Evolutionary conservation across 1,140 invertebrate species (phyloP).

Genomic region (Drosophila ercepeae): DNA sequence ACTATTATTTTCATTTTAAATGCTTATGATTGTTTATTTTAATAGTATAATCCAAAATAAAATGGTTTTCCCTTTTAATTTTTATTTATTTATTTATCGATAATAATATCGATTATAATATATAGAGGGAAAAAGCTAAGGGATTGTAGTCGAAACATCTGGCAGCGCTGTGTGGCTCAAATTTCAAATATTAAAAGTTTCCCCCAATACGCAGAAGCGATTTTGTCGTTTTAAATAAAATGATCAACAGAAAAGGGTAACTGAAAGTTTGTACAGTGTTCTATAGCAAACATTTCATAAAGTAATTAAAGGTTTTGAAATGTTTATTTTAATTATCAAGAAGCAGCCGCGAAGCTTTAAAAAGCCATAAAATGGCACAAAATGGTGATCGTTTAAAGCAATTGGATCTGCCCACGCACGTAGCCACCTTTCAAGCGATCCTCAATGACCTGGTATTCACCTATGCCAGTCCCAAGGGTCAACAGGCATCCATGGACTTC

Average conservation of each 20-base stretch:
- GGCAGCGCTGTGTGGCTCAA: not conserved
- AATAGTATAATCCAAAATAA: too few species aligned
- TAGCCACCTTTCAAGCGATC: not conserved
- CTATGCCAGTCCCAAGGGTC: constrained; percentile 1
- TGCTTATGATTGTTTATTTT: too few species aligned
- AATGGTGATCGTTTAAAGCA: not conserved
- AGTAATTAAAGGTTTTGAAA: not conserved
- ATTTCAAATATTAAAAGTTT: not conserved
- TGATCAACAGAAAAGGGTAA: not conserved
- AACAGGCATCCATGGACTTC: not conserved
- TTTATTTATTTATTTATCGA: not conserved
- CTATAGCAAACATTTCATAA: not conserved
- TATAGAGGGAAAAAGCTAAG: not conserved
- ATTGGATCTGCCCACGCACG: not conserved
- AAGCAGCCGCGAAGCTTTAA: not conserved
- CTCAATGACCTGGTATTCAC: constrained; percentile 8
- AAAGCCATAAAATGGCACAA: constrained; percentile 1
- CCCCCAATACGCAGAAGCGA: not conserved
- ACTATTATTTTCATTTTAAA: not conserved
- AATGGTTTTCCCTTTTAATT: too few species aligned
- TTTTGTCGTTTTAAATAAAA: not conserved
- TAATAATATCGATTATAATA: too few species aligned
- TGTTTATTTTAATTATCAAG: not conserved
- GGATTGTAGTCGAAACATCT: not conserved
- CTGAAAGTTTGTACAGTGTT: not conserved